Conservation (phyloP, 2,113 vertebrate genomes). For the Anguilla japonica region DNA sequence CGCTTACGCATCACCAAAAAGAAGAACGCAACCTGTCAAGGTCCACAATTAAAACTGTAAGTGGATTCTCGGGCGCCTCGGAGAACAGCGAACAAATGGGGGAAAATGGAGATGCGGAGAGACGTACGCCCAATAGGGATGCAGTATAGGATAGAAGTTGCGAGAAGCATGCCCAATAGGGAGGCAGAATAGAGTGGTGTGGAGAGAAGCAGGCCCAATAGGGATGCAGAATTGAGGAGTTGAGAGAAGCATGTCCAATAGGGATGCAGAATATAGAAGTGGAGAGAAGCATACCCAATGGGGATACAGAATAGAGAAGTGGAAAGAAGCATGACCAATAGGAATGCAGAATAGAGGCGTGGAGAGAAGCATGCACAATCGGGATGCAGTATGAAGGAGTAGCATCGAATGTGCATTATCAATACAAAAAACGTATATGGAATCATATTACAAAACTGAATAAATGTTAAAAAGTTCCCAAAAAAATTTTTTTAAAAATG, state of each 20-base stretch:
- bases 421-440: neutral
- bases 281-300: no score
- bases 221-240: no score
- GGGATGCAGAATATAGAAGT: no score
- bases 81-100: neutral
- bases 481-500: neutral
- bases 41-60: neutral
- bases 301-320: neutral
- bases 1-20: neutral
- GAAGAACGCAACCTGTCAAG: slow-evolving; percentile 30
- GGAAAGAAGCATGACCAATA: neutral
- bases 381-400: no score
- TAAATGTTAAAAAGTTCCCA: neutral
- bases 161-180: no score
- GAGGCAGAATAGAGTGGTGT: no score
- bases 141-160: neutral
- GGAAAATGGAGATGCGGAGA: neutral
- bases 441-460: neutral
- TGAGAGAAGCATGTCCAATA: no score
- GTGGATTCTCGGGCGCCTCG: neutral
- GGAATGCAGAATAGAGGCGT: neutral
- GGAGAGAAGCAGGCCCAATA: no score
- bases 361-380: no score
- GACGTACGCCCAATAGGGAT: neutral
- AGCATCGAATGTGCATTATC: neutral